A percentile compares a stretch with the other conserved stretches of the same genome.
phyloP scores from a whole-genome alignment of 1,140 invertebrate species.

The Paraescarpia echinospica region DNA sequence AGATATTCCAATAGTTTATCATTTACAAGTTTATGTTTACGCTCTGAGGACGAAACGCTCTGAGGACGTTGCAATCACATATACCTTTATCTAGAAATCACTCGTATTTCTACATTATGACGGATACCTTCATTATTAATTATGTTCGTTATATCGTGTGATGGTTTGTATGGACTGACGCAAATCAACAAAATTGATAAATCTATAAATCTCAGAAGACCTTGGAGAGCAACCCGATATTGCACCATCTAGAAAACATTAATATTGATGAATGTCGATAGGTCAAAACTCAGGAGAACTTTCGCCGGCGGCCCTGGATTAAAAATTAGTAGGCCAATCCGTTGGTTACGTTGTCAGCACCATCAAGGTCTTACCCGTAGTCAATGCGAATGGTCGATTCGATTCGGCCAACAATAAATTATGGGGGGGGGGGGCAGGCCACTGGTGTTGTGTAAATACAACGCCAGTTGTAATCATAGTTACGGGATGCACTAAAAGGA shows the following conservation, averaged over 20 bases:
- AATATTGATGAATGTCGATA: background rate
- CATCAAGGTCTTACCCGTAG: background rate
- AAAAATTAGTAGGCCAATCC: background rate
- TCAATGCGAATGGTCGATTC: background rate
- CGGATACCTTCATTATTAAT: background rate
- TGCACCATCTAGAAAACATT: background rate
- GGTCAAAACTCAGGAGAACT: background rate
- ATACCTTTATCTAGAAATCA: too few species aligned
- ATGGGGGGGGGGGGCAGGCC: too few species aligned
- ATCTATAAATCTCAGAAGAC: background rate
- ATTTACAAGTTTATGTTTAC: too few species aligned
- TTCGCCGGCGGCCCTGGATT: background rate
- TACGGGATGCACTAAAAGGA: too few species aligned
- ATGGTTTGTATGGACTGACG: background rate
- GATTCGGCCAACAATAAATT: too few species aligned
- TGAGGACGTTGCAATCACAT: background rate
- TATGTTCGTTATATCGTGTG: background rate
- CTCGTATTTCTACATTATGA: background rate
- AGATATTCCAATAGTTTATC: too few species aligned
- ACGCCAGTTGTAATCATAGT: too few species aligned
- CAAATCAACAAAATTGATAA: background rate
- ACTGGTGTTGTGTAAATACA: background rate
- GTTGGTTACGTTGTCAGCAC: background rate
- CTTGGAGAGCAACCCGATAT: background rate
- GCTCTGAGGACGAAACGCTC: too few species aligned